phyloP scores from a whole-genome alignment of 2,888 invertebrate species.

The Elaeidobius kamerunicus region DNA sequence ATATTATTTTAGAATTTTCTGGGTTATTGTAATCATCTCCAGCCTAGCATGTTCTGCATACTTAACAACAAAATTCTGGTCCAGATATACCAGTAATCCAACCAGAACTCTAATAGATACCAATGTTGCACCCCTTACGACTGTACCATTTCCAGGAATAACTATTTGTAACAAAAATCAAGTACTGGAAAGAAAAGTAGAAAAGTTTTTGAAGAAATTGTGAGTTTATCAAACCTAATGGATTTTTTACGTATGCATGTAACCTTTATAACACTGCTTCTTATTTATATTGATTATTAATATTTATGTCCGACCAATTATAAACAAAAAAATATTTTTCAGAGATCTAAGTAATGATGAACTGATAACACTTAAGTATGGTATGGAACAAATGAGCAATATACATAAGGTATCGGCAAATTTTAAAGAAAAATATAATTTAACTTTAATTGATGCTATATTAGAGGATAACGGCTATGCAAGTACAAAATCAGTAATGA shows the following conservation, averaged over 20 bases:
- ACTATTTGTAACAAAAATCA: conserved; percentile 46
- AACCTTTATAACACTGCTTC: too few relatives aligned
- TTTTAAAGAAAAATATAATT: conserved; percentile 26
- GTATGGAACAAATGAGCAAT: not conserved
- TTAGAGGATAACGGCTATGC: conserved; percentile 38
- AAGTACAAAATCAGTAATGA: conserved; percentile 34
- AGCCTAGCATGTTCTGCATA: conserved; percentile 41
- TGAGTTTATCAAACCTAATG: conserved; percentile 26
- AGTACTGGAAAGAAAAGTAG: conserved; percentile 38
- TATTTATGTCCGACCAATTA: too few relatives aligned
- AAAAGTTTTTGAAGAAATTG: conserved; percentile 36
- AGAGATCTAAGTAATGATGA: conserved; percentile 10
- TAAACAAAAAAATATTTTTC: too few relatives aligned
- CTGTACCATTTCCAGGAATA: conserved; percentile 46
- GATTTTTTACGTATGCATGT: not conserved
- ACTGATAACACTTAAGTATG: not conserved
- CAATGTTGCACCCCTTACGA: conserved; percentile 40
- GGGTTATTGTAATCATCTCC: conserved; percentile 39
- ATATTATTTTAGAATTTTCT: conserved; percentile 40
- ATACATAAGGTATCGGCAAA: not conserved
- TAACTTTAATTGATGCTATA: conserved; percentile 34
- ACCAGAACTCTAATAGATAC: conserved; percentile 44
- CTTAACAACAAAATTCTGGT: conserved; percentile 46
- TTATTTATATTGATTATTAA: too few relatives aligned
- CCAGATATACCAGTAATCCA: conserved; percentile 44